Evolutionary conservation across 2,797 vertebrate genomes (phyloP), one percentile per base, ranked within the genome.

Genomic region (Dendrocincla fuliginosa): DNA sequence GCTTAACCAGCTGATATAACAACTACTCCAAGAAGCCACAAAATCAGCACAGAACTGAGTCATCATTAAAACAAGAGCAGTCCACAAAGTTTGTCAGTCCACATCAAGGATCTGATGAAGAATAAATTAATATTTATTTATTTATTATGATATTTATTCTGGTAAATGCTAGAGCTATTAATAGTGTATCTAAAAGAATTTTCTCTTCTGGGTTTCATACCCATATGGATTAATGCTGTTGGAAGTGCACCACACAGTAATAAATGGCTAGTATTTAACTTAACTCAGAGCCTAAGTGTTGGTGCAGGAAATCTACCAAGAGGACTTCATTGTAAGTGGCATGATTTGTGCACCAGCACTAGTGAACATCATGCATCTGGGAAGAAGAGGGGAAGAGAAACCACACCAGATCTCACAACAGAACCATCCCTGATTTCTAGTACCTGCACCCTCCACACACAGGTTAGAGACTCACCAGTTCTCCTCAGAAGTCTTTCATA

Each of bases 251-350:
- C 0, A 1, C 18, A 44, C 16, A 57, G 17, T 68, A 87, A 81
- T 69, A 73, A 82, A 59, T 59, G 11, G 6, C 18, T 44, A 44
- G 11, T 28, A n/a, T 81, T 88, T 52, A 60, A 49, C 13, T 49
- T 70, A 52, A 84, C 30, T 28, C 19, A 60, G 52, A 78, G 32
- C 20, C 4, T 35, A 68, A 78, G 57, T n/a, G 18, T 17, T 68
- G 28, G 24, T 4, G 8, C 18, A 46, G 60, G 32, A 53, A 7
- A 52, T 39, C 30, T 61, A 84, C 24, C 33, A 57, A 68, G 33
- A 55, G 4, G 15, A 32, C 0, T 0, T 25, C 17, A 7, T 30
- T 60, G 30, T 42, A 49, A 80, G 25, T 2, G 3, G 28, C 17
- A 6, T 25, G 32, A 74, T 71, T 94, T 42, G 3, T 22, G n/a